A percentile compares a stretch with the other conserved stretches of the same genome.
phyloP scores from a whole-genome alignment of 2,888 invertebrate genomes.

The Cremastinae sp. region DNA sequence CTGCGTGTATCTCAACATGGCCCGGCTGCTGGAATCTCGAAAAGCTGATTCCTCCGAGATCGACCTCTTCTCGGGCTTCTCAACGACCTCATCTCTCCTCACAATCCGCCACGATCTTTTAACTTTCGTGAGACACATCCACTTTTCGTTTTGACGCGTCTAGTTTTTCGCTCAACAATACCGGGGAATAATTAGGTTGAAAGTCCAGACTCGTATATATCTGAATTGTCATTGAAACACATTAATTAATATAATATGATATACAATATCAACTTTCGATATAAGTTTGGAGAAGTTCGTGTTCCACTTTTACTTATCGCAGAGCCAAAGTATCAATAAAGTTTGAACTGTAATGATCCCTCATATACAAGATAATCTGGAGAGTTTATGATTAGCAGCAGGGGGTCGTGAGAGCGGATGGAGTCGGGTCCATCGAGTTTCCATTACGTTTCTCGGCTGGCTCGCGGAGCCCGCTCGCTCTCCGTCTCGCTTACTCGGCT shows the following conservation, averaged over 20 bases:
- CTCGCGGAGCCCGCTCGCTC: background rate
- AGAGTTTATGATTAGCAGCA: constrained; percentile 55
- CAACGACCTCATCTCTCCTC: constrained; percentile 18
- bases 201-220: too few relatives aligned
- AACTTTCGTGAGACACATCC: constrained; percentile 18
- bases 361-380: constrained; percentile 45
- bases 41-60: constrained; percentile 50
- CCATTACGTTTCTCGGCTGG: constrained; percentile 41
- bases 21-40: constrained; percentile 29
- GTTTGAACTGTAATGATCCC: constrained; percentile 9
- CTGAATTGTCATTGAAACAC: too few relatives aligned
- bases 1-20: constrained; percentile 15
- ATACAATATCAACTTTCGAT: too few relatives aligned
- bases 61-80: constrained; percentile 32
- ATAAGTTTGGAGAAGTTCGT: too few relatives aligned
- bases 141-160: too few relatives aligned
- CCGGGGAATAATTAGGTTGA: too few relatives aligned
- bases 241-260: too few relatives aligned
- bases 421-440: constrained; percentile 49
- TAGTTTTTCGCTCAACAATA: too few relatives aligned
- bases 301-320: background rate
- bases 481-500: background rate
- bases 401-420: constrained; percentile 50
- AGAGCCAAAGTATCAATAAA: constrained; percentile 5
- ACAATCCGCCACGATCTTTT: background rate